Evolutionary conservation across 2,888 invertebrate species (phyloP).

Genomic region (Cylindroiulus punctatus): DNA sequence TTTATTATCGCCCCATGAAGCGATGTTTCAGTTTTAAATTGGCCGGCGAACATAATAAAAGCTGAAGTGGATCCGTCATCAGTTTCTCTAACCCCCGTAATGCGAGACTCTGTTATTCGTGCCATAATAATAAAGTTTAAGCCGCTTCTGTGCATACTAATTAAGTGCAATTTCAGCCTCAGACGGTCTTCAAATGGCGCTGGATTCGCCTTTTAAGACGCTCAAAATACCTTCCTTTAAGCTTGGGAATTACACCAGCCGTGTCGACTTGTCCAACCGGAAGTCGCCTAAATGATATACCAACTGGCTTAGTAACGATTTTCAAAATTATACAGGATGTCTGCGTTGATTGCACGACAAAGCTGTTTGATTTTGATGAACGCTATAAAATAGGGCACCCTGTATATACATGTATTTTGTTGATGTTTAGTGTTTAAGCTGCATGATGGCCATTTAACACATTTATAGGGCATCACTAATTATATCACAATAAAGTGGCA

Average conservation of each 20-base stretch:
- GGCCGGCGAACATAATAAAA: constrained; percentile 1
- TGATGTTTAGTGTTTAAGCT: no score
- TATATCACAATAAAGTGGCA: no score
- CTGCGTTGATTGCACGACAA: no score
- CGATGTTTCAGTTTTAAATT: constrained; percentile 25
- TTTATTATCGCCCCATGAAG: constrained; percentile 25
- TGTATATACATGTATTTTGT: no score
- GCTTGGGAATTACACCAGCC: neutral
- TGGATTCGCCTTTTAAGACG: neutral
- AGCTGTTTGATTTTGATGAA: no score
- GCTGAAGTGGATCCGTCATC: constrained; percentile 16
- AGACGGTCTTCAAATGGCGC: constrained; percentile 24
- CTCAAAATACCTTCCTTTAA: neutral
- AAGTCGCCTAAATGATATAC: no score
- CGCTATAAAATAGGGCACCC: no score
- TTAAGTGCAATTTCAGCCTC: constrained; percentile 32
- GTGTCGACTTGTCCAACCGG: no score
- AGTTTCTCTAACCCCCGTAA: constrained; percentile 32
- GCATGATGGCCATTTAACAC: no score
- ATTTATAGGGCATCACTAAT: no score
- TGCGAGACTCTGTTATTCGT: constrained; percentile 15
- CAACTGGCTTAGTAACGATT: no score
- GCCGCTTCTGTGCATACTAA: constrained; percentile 32
- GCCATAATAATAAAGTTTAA: constrained; percentile 25
- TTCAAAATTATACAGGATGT: no score